Evolutionary conservation across 2,113 vertebrate genomes (phyloP), one percentile per base, ranked within the genome.

Genomic region (Leptobrachium ailaonicum): DNA sequence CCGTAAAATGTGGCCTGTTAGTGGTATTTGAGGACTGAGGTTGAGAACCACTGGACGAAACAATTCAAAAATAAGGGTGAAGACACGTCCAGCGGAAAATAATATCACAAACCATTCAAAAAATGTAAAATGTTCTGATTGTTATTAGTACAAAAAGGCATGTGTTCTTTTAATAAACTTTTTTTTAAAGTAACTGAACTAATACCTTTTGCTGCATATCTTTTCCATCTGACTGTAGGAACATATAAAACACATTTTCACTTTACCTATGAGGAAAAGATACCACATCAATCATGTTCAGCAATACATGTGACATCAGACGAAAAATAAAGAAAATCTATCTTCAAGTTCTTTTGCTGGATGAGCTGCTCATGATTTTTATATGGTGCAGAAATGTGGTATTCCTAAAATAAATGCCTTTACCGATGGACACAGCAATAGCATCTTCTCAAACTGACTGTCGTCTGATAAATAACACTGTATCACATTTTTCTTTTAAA

Each of bases 201-300:
- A 32, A 60, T 71, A 63, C 42, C 44, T 79, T 71, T 64, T 64
- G 68, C 41, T 64, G 60, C 8, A 71, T 44, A 72, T 79, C 77
- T 71, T 43, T 42, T n/a, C 77, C 20, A 40, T 63, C 56, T 64
- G 75, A 79, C 68, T 64, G 40, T 50, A 71, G 69, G 70, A 79
- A 79, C 67, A 71, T 53, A 71, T 71, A 72, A 32, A 78, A 79
- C 44, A 53, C 58, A 63, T 54, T 71, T 79, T 79, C 50, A 53
- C 64, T 67, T 71, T 72, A 63, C 68, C 68, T 14, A 8, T 32
- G 44, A 42, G 40, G 68, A 64, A 79, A 79, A 71, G 60, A 14
- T 45, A 53, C 20, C 32, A 71, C 77, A 79, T 79, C 69, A 79
- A 79, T 79, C 77, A 79, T 53, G 40, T 45, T 67, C 10, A 53